A percentile compares a stretch with the other conserved stretches of the same genome.
Conservation (phyloP, 2,797 vertebrate genomes). For the Eulemur coronatus region DNA sequence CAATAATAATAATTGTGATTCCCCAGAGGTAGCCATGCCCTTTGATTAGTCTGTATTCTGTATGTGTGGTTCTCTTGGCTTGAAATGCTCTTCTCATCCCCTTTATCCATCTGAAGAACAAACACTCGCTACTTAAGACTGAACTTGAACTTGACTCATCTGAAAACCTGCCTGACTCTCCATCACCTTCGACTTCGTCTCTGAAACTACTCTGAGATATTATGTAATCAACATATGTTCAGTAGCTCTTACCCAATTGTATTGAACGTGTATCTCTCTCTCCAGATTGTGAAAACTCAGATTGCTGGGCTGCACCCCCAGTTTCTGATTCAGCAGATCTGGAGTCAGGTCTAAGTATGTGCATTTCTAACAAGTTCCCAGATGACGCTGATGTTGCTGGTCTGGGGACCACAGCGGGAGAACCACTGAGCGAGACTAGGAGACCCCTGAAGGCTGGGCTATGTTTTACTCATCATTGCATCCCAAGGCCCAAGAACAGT, state of each 20-base stretch:
- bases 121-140: background rate
- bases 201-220: background rate
- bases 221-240: fast-evolving
- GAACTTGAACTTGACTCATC: background rate
- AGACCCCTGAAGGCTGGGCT: background rate
- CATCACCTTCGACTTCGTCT: background rate
- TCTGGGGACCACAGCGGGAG: background rate
- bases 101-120: background rate
- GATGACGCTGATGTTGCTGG: background rate
- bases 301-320: background rate
- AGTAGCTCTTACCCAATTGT: too few species aligned
- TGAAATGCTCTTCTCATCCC: background rate
- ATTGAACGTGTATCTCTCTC: background rate
- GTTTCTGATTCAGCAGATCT: background rate
- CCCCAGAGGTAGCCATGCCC: background rate
- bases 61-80: background rate
- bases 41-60: background rate
- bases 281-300: background rate
- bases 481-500: background rate
- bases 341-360: background rate
- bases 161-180: background rate
- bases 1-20: background rate
- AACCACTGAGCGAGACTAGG: fast-evolving
- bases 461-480: background rate
- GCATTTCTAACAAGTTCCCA: background rate